Evolutionary conservation across 2,113 vertebrate species (phyloP).

Genomic region (Sebastes fasciatus): DNA sequence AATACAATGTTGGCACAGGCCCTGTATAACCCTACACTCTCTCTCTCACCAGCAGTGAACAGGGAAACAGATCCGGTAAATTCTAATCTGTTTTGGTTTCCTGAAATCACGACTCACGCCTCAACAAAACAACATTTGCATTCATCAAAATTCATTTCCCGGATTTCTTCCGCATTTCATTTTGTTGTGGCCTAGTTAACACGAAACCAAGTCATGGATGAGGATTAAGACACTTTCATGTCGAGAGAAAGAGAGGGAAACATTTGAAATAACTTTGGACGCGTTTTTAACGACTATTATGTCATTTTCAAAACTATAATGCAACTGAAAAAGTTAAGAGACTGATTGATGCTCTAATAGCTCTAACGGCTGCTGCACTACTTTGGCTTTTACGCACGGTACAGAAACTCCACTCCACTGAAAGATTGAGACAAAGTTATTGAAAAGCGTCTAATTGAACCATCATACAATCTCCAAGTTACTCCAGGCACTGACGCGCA

Average conservation of each 20-base stretch:
- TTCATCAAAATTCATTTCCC: slow-evolving; percentile 57
- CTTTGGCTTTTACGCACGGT: neutral
- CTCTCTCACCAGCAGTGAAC: slow-evolving; percentile 6
- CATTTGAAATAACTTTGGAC: neutral
- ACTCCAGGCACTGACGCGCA: neutral
- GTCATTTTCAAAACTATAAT: neutral
- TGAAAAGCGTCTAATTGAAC: neutral
- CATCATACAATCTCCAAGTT: neutral
- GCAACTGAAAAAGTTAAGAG: slow-evolving; percentile 16
- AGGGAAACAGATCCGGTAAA: slow-evolving; percentile 23
- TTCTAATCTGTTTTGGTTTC: slow-evolving; percentile 45
- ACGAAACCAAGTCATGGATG: neutral
- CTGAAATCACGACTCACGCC: slow-evolving; percentile 33
- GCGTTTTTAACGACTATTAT: neutral
- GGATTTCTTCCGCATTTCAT: slow-evolving; percentile 25
- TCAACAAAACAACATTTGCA: slow-evolving; percentile 65
- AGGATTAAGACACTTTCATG: neutral
- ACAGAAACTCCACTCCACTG: neutral
- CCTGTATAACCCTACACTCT: slow-evolving; percentile 3
- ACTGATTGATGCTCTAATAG: neutral
- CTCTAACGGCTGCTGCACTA: neutral
- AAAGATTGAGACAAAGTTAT: slow-evolving; percentile 15
- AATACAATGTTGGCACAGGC: slow-evolving; percentile 12
- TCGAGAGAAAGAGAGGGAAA: neutral
- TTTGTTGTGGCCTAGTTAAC: slow-evolving; percentile 41